Conservation (phyloP, 1,140 invertebrate species). For the Tetramorium parvispinum region DNA sequence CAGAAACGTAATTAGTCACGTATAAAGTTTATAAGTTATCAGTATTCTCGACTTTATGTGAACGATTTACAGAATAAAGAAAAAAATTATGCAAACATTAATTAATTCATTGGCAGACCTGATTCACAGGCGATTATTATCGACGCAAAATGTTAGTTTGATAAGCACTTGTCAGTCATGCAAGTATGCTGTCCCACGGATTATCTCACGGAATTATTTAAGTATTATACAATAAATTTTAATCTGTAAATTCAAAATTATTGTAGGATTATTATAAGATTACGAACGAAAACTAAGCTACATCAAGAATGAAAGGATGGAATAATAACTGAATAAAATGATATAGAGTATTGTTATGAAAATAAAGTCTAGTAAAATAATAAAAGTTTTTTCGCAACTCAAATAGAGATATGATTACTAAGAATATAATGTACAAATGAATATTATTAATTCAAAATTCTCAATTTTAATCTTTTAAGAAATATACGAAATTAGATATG, state of each 20-base stretch:
- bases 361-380: neutral
- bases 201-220: neutral
- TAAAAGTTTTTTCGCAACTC: neutral
- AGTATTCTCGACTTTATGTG: slow-evolving; percentile 58
- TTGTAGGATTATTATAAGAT: neutral
- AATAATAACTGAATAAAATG: neutral
- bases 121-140: slow-evolving; percentile 67
- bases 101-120: slow-evolving; percentile 67
- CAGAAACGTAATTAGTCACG: slow-evolving; percentile 53
- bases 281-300: neutral
- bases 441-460: neutral
- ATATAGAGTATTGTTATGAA: neutral
- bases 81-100: slow-evolving; percentile 61
- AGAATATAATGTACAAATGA: neutral
- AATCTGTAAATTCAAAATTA: neutral
- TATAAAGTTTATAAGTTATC: slow-evolving; percentile 51
- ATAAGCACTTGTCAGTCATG: neutral
- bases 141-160: slow-evolving; percentile 21
- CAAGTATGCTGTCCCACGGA: neutral
- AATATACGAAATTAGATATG: no score
- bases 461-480: neutral
- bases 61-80: slow-evolving; percentile 4
- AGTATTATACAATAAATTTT: neutral
- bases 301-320: no score
- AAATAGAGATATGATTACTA: neutral